Percentiles rank a stretch among this genome's conserved stretches.
Conservation (phyloP, 2,797 vertebrate species). For the Dryobates pubescens region DNA sequence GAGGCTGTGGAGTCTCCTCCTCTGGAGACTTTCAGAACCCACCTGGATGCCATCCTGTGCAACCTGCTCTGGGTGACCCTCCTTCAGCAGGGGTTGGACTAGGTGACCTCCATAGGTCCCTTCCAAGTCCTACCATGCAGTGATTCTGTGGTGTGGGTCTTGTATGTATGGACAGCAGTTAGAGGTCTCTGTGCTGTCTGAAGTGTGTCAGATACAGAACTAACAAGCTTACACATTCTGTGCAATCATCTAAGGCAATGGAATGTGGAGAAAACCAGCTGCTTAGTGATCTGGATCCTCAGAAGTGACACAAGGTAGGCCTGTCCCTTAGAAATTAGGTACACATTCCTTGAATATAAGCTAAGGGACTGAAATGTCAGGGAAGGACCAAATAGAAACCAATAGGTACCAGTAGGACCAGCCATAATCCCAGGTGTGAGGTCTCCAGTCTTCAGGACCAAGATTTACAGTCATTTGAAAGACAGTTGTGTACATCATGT, state of each 20-base stretch:
- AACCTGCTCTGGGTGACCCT: too few species aligned
- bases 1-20: too few species aligned
- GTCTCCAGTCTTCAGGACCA: constrained; percentile 94
- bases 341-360: neutral
- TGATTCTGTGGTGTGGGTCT: neutral
- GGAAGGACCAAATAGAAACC: neutral
- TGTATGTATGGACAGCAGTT: neutral
- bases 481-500: constrained; percentile 91
- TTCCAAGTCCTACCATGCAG: too few species aligned
- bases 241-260: neutral
- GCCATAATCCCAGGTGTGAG: constrained; percentile 93
- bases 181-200: neutral
- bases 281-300: neutral
- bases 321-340: neutral
- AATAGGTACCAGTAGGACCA: constrained; percentile 90
- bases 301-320: neutral
- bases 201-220: neutral
- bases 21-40: too few species aligned
- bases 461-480: constrained; percentile 93
- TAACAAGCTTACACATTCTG: too few species aligned
- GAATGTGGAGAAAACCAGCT: neutral
- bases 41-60: too few species aligned
- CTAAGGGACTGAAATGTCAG: neutral
- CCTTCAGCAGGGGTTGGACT: too few species aligned
- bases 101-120: neutral